Evolutionary conservation across 2,797 vertebrate genomes (phyloP), one percentile per base, ranked within the genome.

Genomic region (Rhabdomys pumilio): DNA sequence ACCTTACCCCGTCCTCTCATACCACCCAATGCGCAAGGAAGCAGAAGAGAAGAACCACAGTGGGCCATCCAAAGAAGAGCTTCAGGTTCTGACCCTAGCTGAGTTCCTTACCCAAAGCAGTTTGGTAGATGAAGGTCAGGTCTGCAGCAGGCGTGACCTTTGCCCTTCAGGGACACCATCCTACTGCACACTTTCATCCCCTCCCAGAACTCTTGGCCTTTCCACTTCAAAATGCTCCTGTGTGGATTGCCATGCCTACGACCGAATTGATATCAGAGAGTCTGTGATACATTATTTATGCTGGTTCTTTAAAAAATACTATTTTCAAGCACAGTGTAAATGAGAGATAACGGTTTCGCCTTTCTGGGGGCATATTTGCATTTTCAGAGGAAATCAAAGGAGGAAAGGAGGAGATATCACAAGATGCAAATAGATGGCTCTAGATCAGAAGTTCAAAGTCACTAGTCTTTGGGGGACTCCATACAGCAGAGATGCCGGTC

Each of bases 331-430:
- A 93, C 94, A 97, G 85, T 94, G 72, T 94, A 96, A 97, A 94
- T 93, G 90, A 94, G 93, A 96, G 84, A 91, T 76, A 97, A 96
- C 29, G 31, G 84, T 73, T 95, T 97, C 96, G 93, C 61, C 79
- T 96, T 97, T 97, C 84, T 83, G 79, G 79, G 76, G 76, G 81
- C 50, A 79, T 94, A 93, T 90, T 94, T 96, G 81, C 77, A 92
- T 96, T 96, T 97, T 95, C 88, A 90, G 88, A 94, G 95, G 96
- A 95, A 93, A 95, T 92, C 77, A 94, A 88, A 97, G 95, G 61
- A 92, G 57, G 47, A 65, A 77, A 88, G 79, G 92, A 82, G 86
- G 61, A 82, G 73, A 93, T 44, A 80, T 31, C 4, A 1, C 34
- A 69, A 65, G 47, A 79, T 82, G 69, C 73, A 89, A 91, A 95